Evolutionary conservation across 2,888 invertebrate genomes (phyloP), one percentile per base, ranked within the genome.

Genomic region (Sarcophaga caerulescens): DNA sequence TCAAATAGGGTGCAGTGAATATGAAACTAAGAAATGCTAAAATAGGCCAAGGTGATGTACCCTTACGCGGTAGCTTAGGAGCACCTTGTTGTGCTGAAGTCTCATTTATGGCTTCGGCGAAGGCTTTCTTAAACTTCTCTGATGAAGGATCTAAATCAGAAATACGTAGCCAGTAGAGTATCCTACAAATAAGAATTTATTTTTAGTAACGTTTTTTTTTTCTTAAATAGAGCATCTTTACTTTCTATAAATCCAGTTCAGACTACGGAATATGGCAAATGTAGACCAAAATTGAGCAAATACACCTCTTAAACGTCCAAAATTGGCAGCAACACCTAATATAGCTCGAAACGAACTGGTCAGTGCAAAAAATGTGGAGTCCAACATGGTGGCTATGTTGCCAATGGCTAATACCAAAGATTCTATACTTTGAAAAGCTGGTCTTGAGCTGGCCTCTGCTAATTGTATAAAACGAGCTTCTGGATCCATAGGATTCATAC

Each of bases 311-410:
- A 99, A 93, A 69, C 97, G 94, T 4, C 97, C 96, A 92, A 99
- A 97, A 93, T 99, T 99, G 88, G 99, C 99, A 10, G 99, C 99
- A 2, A 99, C 98, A 84, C 98, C 98, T 74, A 99, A 94, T 88
- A 99, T 97, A 75, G 99, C 99, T 90, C 97, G 95, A 92, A 99
- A 99, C 0, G 99, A 99, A 92, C 97, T 98, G 23, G 98, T 98
- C 90, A 99, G 95, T 4, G 99, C 99, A 92, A 97, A 97, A 93
- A 98, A 99, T 66, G 99, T 99, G 25, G 98, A 99, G 91, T 99
- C 99, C 80, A 99, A 93, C 98, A 99, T 98, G 95, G 98, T 97
- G 3, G 98, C 97, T 3, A 99, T 95, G 75, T 99, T 98, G 21
- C 97, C 96, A 88, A 99, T 97, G 0, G 99, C 98, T 89, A 96